phyloP scores from a whole-genome alignment of 2,888 invertebrate genomes.

The Drosophila birchii region DNA sequence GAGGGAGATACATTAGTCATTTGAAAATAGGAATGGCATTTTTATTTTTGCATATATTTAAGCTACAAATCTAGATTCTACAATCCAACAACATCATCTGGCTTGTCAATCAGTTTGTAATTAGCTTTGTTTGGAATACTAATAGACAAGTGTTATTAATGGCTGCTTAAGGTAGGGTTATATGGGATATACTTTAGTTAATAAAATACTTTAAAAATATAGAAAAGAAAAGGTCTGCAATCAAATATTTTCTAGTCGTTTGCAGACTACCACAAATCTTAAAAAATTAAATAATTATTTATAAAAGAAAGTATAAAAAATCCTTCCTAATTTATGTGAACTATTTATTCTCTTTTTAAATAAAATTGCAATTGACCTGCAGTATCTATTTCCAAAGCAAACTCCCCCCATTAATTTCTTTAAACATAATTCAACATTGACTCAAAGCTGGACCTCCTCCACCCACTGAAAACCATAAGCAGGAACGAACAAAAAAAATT shows the following conservation, averaged over 20 bases:
- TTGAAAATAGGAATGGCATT: constrained; percentile 8
- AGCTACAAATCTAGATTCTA: constrained; percentile 14
- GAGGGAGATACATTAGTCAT: constrained; percentile 43
- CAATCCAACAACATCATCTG: constrained; percentile 14
- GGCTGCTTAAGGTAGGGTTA: neutral
- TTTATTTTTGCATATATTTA: constrained; percentile 25
- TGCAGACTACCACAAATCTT: too few relatives aligned
- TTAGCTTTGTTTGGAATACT: constrained; percentile 6
- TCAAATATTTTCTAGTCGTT: neutral
- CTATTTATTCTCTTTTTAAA: neutral
- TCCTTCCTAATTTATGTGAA: too few relatives aligned
- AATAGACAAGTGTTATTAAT: neutral
- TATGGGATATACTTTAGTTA: neutral
- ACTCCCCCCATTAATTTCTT: neutral
- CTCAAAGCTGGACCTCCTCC: constrained; percentile 20
- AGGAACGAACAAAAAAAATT: constrained; percentile 11
- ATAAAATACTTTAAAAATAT: neutral
- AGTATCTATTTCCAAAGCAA: neutral
- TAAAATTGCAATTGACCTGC: neutral
- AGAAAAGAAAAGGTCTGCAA: neutral
- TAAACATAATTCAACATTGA: constrained; percentile 18
- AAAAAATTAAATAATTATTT: neutral
- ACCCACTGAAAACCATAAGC: constrained; percentile 1
- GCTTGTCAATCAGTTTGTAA: constrained; percentile 33
- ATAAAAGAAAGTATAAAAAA: neutral